Evolutionary conservation across 1,140 invertebrate genomes (phyloP).

Genomic region (Pseudomyrmex dendroicus): DNA sequence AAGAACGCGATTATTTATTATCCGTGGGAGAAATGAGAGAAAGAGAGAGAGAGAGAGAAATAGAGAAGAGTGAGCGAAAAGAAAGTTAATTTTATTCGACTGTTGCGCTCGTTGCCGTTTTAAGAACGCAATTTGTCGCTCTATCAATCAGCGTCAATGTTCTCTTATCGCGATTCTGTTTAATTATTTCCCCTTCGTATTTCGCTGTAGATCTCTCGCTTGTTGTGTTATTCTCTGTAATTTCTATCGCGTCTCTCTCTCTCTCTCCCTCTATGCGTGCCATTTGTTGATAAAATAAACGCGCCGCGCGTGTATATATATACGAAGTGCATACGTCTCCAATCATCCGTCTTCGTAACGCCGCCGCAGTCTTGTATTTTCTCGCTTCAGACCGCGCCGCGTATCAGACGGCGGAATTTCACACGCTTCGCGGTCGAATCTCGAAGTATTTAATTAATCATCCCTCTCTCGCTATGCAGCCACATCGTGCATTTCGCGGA

Average conservation of each 20-base stretch:
- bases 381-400: slow-evolving; percentile 17
- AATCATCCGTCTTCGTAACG: slow-evolving; percentile 56
- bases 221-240: slow-evolving; percentile 23
- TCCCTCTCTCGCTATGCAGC: not conserved
- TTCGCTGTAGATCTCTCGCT: slow-evolving; percentile 18
- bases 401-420: slow-evolving; percentile 38
- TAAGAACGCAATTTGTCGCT: slow-evolving; percentile 2
- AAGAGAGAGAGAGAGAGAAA: not conserved
- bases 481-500: slow-evolving; percentile 21
- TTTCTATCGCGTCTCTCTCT: not conserved
- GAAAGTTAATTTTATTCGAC: not conserved
- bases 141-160: slow-evolving; percentile 36
- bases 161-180: slow-evolving; percentile 13
- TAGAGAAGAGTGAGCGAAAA: not conserved
- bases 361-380: slow-evolving; percentile 32
- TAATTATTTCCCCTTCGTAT: slow-evolving; percentile 26
- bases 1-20: not conserved
- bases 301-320: not conserved
- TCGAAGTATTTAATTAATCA: slow-evolving; percentile 57
- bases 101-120: not conserved
- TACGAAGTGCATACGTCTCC: slow-evolving; percentile 15
- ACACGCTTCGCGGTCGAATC: slow-evolving; percentile 45
- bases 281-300: slow-evolving; percentile 22
- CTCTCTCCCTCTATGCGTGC: not conserved
- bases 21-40: too few relatives aligned